These are phyloP conservation scores for Lithobates sylvaticus DNA, from an alignment of 2,797 vertebrate genomes.

Conservation along the genomic window DNA sequence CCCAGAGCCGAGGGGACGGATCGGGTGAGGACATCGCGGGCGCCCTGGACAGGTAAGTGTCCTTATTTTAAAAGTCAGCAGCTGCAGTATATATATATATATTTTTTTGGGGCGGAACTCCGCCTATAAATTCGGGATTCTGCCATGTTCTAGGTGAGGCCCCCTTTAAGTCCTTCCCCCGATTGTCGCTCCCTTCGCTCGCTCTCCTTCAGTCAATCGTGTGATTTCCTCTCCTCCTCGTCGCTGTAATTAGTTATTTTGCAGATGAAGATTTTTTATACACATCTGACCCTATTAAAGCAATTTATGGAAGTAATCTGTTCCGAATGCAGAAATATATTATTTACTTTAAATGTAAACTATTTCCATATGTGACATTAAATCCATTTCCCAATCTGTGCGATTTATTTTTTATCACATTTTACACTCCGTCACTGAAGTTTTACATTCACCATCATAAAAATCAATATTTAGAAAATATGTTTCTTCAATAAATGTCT, in stretches of 20 bases:
- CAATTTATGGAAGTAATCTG: slow-evolving; percentile 43
- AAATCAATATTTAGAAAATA: slow-evolving; percentile 60
- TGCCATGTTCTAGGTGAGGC: too few species aligned
- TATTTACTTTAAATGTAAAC: slow-evolving; percentile 48
- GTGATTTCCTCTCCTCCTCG: not conserved
- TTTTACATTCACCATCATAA: slow-evolving; percentile 43
- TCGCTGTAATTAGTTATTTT: not conserved
- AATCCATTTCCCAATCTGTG: slow-evolving; percentile 19
- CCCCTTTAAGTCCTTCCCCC: too few species aligned
- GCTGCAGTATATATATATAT: too few species aligned
- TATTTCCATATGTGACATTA: slow-evolving; percentile 39
- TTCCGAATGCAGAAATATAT: slow-evolving; percentile 26
- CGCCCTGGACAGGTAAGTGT: too few species aligned
- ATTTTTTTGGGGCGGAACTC: too few species aligned
- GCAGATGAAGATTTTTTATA: not conserved
- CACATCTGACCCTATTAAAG: slow-evolving; percentile 22
- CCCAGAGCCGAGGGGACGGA: too few species aligned
- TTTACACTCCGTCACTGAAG: slow-evolving; percentile 42
- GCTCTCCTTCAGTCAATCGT: not conserved
- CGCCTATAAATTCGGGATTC: too few species aligned
- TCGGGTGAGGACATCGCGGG: too few species aligned
- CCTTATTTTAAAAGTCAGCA: too few species aligned
- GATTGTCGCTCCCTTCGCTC: too few species aligned
- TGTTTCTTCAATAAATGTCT: slow-evolving; percentile 46
- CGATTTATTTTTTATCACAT: slow-evolving; percentile 4